Evolutionary conservation across 2,888 invertebrate genomes (phyloP), one percentile per base, ranked within the genome.

Genomic region (Pheosia tremula): DNA sequence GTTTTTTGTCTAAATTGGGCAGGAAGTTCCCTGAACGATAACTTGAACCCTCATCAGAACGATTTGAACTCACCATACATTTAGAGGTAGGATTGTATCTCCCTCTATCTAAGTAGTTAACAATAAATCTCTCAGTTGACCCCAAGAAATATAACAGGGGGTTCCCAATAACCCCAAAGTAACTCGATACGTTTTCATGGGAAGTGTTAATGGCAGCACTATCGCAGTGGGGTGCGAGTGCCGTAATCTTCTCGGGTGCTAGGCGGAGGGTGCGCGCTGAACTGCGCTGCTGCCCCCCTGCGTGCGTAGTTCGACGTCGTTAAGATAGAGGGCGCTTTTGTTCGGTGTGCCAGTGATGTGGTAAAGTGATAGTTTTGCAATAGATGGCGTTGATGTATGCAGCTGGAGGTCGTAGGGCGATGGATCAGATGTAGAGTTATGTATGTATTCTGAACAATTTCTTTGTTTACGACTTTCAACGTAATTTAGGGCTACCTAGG

Each of bases 251-350:
- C 1, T n/a, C 5, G 50, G 50, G 24, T 50, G 24, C 24, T n/a
- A 24, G 45, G 4, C 2, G n/a, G 45, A 58, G 52, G n/a, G 54
- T 47, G 49, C 41, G 38, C 54, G 13, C 37, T 4, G 52, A 55
- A 36, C 53, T 60, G 37, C 11, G 11, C 10, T 10, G n/a, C n/a
- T 13, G 63, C 56, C 65, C 65, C 62, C 64, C 58, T 55, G 6
- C 61, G 13, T 39, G 39, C 39, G 41, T 61, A 63, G 70, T 75
- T 64, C 54, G 43, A 43, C 38, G 38, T 58, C 7, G 24, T 53
- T 59, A 55, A 24, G 58, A 10, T 60, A 77, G 77, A 77, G 69
- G 79, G 74, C 75, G 74, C 62, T 67, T 50, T 52, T 50, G n/a
- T 58, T 45, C 24, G 13, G 53, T 47, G 49, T n/a, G 10, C 41